Evolutionary conservation across 2,888 invertebrate genomes (phyloP), one percentile per base, ranked within the genome.

Genomic region (Apamea sordens): DNA sequence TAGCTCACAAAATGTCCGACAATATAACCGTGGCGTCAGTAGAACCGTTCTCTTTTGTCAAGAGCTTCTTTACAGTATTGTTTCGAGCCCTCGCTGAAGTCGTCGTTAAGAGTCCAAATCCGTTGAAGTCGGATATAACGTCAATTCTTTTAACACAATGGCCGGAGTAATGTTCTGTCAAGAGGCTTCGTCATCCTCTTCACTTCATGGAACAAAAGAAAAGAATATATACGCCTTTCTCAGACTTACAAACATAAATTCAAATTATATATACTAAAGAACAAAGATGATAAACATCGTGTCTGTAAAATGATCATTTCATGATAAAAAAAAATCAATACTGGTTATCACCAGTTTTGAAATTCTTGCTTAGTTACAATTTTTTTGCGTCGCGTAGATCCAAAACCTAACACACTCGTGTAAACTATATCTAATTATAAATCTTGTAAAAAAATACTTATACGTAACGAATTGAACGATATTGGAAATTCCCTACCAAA

Each of bases 31-130:
- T 41, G 32, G 61, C 61, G 28, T 63, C 50, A 69, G 76, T 50
- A 67, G n/a, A 50, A 71, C 53, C 61, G 41, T 82, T 72, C 67
- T 53, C 63, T 67, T 76, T 71, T 76, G 56, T 85, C 41, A 67
- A 85, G 71, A 50, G 56, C 28, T 13, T 41, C 76, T 82, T 75
- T 85, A 73, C 64, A 83, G 84, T 77, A 84, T 86, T 86, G 79
- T 83, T 74, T 78, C 84, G 67, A 78, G 70, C 41, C 32, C 65
- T 71, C 50, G 53, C 63, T 86, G 73, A 78, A 83, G 56, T 68
- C 79, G 53, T 83, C 72, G 21, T 56, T 82, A 75, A 83, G 76
- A 36, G 69, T 79, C 64, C 53, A 32, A 77, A 50, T 67, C 69
- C 47, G 44, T 71, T 67, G n/a, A 73, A 71, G 53, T 68, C 71